These are phyloP conservation scores for Scrobipalpa costella DNA, from an alignment of 2,888 invertebrate species.

Conservation along the genomic window DNA sequence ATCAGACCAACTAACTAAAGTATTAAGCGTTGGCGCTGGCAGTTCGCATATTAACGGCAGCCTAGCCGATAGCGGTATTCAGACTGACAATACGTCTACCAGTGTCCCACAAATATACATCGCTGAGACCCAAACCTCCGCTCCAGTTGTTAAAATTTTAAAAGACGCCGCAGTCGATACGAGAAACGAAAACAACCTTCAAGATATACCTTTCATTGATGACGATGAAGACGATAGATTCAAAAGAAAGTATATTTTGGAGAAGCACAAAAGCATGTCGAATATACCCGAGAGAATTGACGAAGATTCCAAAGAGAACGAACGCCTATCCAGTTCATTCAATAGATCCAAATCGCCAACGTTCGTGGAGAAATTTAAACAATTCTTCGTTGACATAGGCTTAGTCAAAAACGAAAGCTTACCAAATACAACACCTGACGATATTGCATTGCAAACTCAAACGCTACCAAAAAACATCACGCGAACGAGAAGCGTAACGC, in stretches of 20 bases:
- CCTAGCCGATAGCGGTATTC: slow-evolving; percentile 73
- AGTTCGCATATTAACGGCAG: slow-evolving; percentile 75
- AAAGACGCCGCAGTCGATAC: slow-evolving; percentile 75
- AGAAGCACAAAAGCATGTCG: slow-evolving; percentile 73
- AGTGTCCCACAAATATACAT: slow-evolving; percentile 73
- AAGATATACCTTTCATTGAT: slow-evolving; percentile 76
- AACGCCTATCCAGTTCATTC: slow-evolving; percentile 62
- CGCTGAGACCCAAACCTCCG: slow-evolving; percentile 46
- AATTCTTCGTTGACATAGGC: slow-evolving; percentile 72
- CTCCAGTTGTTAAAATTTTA: slow-evolving; percentile 50
- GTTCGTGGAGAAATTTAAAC: slow-evolving; percentile 73
- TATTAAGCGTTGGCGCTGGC: slow-evolving; percentile 69
- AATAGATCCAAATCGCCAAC: slow-evolving; percentile 73
- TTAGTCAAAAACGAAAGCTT: slow-evolving; percentile 60
- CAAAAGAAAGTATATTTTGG: slow-evolving; percentile 54
- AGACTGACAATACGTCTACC: slow-evolving; percentile 74
- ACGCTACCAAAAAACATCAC: slow-evolving; percentile 66
- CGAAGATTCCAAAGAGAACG: slow-evolving; percentile 61
- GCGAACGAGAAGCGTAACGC: slow-evolving; percentile 60
- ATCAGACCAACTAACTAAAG: slow-evolving; percentile 72
- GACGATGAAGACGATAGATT: slow-evolving; percentile 68
- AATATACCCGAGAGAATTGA: slow-evolving; percentile 72
- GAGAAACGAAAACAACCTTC: slow-evolving; percentile 71
- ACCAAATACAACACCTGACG: slow-evolving; percentile 34
- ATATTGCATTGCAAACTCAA: slow-evolving; percentile 38